Conservation (phyloP, 53 echinoderm and acorn worm species). For the Hippasteria phrygiana region DNA sequence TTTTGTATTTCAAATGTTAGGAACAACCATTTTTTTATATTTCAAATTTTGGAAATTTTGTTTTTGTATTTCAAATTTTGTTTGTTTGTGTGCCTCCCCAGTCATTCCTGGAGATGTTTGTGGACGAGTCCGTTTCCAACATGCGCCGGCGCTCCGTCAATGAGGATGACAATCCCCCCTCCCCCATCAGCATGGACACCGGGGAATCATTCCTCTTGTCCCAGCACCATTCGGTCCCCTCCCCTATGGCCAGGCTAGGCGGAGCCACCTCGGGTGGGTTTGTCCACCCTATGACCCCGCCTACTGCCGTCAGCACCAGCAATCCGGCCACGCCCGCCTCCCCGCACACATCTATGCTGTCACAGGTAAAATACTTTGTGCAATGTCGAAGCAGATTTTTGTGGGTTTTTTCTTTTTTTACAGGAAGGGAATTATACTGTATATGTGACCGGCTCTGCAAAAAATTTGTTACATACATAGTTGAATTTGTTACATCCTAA, state of each 20-base stretch:
- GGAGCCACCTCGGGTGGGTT: conserved; percentile 73
- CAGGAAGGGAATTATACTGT: too few relatives aligned
- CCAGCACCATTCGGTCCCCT: conserved; percentile 77
- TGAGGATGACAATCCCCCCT: conserved; percentile 93
- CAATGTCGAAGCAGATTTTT: neutral
- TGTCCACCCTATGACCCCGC: conserved; percentile 88
- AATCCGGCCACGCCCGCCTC: conserved; percentile 97
- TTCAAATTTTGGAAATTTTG: too few relatives aligned
- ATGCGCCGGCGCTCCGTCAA: conserved; percentile 75
- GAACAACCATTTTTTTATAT: too few relatives aligned
- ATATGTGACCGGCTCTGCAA: too few relatives aligned
- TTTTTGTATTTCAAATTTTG: too few relatives aligned
- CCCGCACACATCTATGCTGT: conserved; percentile 89
- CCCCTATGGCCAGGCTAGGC: conserved; percentile 81
- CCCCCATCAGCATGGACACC: conserved; percentile 88
- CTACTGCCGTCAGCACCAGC: conserved; percentile 75
- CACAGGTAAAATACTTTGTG: conserved; percentile 36
- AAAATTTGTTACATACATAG: too few relatives aligned
- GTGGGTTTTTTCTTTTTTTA: too few relatives aligned
- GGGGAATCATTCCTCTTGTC: conserved; percentile 68
- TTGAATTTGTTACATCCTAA: too few relatives aligned
- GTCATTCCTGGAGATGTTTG: conserved; percentile 94
- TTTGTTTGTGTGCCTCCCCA: conserved; percentile 51
- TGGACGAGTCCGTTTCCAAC: conserved; percentile 83
- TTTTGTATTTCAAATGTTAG: too few relatives aligned